phyloP scores from a whole-genome alignment of 2,888 invertebrate species.

The Dendrolimus houi region DNA sequence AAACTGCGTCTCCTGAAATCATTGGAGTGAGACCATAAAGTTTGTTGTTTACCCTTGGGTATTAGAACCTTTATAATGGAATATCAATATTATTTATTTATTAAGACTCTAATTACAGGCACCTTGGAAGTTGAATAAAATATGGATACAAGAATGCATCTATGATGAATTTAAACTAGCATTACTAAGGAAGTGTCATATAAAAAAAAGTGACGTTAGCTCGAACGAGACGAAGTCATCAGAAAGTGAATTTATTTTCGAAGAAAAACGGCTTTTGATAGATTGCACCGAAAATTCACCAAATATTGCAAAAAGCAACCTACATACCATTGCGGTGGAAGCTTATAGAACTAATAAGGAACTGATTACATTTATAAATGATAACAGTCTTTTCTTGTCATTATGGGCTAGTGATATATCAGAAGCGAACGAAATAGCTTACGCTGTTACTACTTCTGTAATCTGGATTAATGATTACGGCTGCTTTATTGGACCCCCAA shows the following conservation, averaged over 20 bases:
- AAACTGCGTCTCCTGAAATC: too few species aligned
- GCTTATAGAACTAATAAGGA: slow-evolving; percentile 47
- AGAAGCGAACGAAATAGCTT: slow-evolving; percentile 38
- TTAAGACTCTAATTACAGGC: slow-evolving; percentile 19
- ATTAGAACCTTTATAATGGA: too few species aligned
- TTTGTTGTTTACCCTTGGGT: too few species aligned
- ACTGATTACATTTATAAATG: slow-evolving; percentile 25
- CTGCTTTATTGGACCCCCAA: slow-evolving; percentile 28
- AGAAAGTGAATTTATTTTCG: slow-evolving; percentile 9
- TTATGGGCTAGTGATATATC: slow-evolving; percentile 39
- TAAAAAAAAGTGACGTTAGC: slow-evolving; percentile 6
- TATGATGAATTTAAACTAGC: slow-evolving; percentile 28
- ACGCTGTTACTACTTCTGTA: slow-evolving; percentile 12
- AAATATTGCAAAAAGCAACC: neutral
- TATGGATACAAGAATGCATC: slow-evolving; percentile 43
- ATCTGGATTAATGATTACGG: slow-evolving; percentile 44
- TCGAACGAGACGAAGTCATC: neutral
- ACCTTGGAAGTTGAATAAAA: slow-evolving; percentile 32
- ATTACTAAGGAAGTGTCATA: slow-evolving; percentile 27
- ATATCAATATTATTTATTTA: neutral
- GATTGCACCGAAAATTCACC: slow-evolving; percentile 14
- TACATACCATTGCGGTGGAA: slow-evolving; percentile 21
- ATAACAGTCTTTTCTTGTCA: slow-evolving; percentile 24
- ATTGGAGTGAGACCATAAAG: too few species aligned
- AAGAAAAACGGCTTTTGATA: slow-evolving; percentile 19